These are phyloP conservation scores for Drosophila chauvacae DNA, from an alignment of 1,140 invertebrate genomes.

Conservation along the genomic window DNA sequence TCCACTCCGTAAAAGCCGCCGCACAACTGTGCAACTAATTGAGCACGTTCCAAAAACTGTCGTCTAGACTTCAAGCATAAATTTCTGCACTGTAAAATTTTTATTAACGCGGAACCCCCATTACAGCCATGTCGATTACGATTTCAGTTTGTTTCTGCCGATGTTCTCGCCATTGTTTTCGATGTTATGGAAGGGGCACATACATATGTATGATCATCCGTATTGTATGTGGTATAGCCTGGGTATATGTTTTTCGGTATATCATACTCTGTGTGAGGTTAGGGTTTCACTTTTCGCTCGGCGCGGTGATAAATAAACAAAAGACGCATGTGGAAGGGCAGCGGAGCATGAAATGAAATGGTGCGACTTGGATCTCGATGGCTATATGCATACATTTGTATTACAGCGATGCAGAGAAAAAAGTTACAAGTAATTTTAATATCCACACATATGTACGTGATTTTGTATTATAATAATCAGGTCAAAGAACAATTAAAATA, in stretches of 20 bases:
- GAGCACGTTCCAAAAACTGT: conserved; percentile 79
- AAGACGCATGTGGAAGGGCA: conserved; percentile 36
- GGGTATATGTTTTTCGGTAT: conserved; percentile 4
- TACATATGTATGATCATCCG: conserved; percentile 7
- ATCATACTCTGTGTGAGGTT: conserved; percentile 48
- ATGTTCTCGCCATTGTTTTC: conserved; percentile 23
- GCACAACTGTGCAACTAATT: conserved; percentile 59
- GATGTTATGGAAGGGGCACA: conserved; percentile 1
- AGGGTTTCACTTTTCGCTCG: conserved; percentile 54
- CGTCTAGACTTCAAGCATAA: conserved; percentile 80
- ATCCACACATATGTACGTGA: not conserved
- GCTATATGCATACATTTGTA: conserved; percentile 23
- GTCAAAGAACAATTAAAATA: too few relatives aligned
- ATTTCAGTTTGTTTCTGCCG: conserved; percentile 23
- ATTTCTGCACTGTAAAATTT: conserved; percentile 77
- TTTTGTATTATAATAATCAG: not conserved
- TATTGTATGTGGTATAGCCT: conserved; percentile 33
- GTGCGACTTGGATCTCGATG: conserved; percentile 41
- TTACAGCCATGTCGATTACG: conserved; percentile 56
- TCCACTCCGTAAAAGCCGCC: not conserved
- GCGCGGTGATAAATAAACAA: conserved; percentile 42
- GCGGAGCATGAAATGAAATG: conserved; percentile 62
- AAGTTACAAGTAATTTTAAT: not conserved
- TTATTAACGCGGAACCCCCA: conserved; percentile 72
- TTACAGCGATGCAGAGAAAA: conserved; percentile 2